Conservation (phyloP, 2,888 invertebrate genomes). For the Ethmia dodecea region DNA sequence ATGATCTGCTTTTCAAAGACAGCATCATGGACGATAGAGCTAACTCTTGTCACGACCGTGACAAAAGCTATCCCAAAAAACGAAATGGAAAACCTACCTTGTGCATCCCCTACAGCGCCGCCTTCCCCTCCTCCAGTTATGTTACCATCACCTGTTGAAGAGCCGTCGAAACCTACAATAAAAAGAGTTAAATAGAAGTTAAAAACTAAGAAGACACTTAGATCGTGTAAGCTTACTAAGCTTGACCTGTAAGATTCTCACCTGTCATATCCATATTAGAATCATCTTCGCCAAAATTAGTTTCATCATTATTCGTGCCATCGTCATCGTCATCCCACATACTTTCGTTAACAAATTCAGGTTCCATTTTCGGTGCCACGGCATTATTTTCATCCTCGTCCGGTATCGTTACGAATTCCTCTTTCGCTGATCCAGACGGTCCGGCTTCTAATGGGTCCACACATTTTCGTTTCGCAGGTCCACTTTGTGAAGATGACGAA, state of each 20-base stretch:
- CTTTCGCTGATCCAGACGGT: slow-evolving; percentile 74
- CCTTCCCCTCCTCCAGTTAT: slow-evolving; percentile 70
- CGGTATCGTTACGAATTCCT: slow-evolving; percentile 73
- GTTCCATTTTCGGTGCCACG: slow-evolving; percentile 82
- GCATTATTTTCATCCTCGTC: slow-evolving; percentile 75
- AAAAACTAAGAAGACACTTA: no score
- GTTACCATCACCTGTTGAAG: slow-evolving; percentile 70
- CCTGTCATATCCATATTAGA: slow-evolving; percentile 81
- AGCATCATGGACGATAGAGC: slow-evolving; percentile 23
- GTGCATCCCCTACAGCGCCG: slow-evolving; percentile 75
- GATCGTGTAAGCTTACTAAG: no score
- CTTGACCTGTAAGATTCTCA: no score
- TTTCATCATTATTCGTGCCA: slow-evolving; percentile 79
- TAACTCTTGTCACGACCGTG: slow-evolving; percentile 17
- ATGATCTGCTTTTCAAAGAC: slow-evolving; percentile 22
- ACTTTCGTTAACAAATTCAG: slow-evolving; percentile 80
- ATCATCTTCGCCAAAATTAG: slow-evolving; percentile 81
- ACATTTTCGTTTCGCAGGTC: slow-evolving; percentile 75
- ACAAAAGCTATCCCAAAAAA: slow-evolving; percentile 20
- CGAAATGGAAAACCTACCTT: slow-evolving; percentile 69
- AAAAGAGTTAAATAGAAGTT: background rate
- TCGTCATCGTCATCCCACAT: slow-evolving; percentile 79
- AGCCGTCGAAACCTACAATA: slow-evolving; percentile 67
- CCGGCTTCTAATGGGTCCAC: slow-evolving; percentile 80
- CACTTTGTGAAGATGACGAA: slow-evolving; percentile 77